Conservation (phyloP, 2,888 invertebrate species). For the Sinodicranocentrus sp. region DNA sequence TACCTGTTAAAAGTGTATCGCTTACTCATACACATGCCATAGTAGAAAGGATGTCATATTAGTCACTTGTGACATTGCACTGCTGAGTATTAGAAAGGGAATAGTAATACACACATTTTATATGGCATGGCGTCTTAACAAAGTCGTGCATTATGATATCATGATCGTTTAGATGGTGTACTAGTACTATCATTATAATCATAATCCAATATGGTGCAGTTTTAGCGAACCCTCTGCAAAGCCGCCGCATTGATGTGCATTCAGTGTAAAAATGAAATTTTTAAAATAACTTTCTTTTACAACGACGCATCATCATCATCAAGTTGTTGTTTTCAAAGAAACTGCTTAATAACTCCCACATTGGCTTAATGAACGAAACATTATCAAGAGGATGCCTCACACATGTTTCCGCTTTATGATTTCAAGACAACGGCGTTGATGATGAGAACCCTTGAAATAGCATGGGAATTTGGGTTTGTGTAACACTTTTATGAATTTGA, state of each 20-base stretch:
- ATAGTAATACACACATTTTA: too few species aligned
- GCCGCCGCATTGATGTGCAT: neutral
- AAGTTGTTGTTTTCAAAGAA: too few species aligned
- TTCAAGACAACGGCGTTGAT: conserved; percentile 23
- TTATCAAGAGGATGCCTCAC: neutral
- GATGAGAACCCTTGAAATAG: conserved; percentile 9
- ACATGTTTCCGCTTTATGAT: conserved; percentile 46
- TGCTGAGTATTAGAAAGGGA: too few species aligned
- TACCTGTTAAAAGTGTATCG: conserved; percentile 17
- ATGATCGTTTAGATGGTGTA: neutral
- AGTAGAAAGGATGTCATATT: neutral
- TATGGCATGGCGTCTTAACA: too few species aligned
- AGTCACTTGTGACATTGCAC: too few species aligned
- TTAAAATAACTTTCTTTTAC: conserved; percentile 16
- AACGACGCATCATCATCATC: too few species aligned
- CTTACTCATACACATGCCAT: neutral
- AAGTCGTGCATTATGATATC: too few species aligned
- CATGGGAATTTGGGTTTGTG: conserved; percentile 39
- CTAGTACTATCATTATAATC: neutral
- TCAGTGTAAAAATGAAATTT: conserved; percentile 19
- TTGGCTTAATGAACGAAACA: neutral
- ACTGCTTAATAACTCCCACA: too few species aligned
- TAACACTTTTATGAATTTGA: conserved; percentile 38
- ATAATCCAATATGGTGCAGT: too few species aligned
- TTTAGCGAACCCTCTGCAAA: too few species aligned